Conservation (phyloP, 1,140 invertebrate genomes). For the Penaeus indicus region DNA sequence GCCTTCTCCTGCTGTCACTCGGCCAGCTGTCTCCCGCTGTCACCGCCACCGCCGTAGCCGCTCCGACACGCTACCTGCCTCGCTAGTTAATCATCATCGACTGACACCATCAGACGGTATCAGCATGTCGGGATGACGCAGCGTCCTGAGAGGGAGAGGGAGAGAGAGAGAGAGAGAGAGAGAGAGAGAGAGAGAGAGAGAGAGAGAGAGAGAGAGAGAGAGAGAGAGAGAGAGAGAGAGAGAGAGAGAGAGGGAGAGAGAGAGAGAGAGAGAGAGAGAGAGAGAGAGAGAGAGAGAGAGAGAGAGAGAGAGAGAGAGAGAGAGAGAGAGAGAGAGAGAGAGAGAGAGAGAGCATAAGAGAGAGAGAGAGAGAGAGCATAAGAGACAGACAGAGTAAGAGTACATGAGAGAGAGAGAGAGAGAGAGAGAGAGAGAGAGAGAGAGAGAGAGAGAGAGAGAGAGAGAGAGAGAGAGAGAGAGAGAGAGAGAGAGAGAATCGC, state of each 20-base stretch:
- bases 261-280: not conserved
- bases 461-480: conserved; percentile 21
- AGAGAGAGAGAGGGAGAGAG: not conserved
- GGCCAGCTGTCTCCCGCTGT: no score
- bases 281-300: not conserved
- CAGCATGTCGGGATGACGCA: no score
- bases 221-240: not conserved
- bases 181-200: not conserved
- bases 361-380: not conserved
- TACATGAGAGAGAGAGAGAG: not conserved
- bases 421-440: conserved; percentile 13
- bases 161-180: not conserved
- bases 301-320: no score
- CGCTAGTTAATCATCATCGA: no score
- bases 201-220: not conserved
- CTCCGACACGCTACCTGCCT: no score
- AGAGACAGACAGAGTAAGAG: not conserved
- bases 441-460: conserved; percentile 11
- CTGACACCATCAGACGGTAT: no score
- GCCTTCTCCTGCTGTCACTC: no score
- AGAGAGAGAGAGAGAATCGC: not conserved
- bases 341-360: no score
- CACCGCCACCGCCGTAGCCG: no score
- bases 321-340: not conserved
- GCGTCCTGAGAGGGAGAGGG: not conserved